These are phyloP conservation scores for Crocuta crocuta DNA, from an alignment of 2,113 vertebrate genomes.

Conservation along the genomic window DNA sequence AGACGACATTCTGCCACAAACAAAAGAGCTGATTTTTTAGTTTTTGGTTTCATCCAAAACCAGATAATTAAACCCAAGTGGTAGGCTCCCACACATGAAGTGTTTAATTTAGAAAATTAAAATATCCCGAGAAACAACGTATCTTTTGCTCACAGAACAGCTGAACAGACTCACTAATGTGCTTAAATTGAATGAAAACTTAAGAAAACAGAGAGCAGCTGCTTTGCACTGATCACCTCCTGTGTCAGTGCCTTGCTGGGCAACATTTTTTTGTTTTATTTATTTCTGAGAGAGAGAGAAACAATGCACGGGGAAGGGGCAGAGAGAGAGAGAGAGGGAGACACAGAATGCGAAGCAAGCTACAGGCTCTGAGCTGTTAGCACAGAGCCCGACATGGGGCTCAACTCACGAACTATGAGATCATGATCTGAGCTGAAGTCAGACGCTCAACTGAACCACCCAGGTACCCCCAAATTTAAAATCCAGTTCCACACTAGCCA, in stretches of 20 bases:
- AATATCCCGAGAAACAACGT: not conserved
- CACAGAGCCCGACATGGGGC: too few species aligned
- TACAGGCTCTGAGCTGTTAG: too few species aligned
- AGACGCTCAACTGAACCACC: too few species aligned
- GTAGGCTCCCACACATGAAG: not conserved
- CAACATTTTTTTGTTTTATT: too few species aligned
- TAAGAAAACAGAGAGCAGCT: not conserved
- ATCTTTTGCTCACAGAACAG: not conserved
- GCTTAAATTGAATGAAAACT: not conserved
- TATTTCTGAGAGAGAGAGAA: too few species aligned
- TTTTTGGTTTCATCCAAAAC: constrained; percentile 37
- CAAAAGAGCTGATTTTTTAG: not conserved
- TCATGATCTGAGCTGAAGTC: too few species aligned
- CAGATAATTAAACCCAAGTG: constrained; percentile 42
- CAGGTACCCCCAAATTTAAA: too few species aligned
- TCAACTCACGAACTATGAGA: too few species aligned
- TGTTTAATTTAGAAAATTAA: not conserved
- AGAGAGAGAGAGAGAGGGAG: too few species aligned
- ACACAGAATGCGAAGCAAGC: too few species aligned
- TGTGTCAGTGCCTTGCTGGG: not conserved
- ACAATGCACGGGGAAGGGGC: too few species aligned
- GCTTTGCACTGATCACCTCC: not conserved
- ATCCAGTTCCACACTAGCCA: too few species aligned
- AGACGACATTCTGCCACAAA: constrained; percentile 42
- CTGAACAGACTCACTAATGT: not conserved